Evolutionary conservation across 2,888 invertebrate species (phyloP).

Genomic region (Chesias legatella): DNA sequence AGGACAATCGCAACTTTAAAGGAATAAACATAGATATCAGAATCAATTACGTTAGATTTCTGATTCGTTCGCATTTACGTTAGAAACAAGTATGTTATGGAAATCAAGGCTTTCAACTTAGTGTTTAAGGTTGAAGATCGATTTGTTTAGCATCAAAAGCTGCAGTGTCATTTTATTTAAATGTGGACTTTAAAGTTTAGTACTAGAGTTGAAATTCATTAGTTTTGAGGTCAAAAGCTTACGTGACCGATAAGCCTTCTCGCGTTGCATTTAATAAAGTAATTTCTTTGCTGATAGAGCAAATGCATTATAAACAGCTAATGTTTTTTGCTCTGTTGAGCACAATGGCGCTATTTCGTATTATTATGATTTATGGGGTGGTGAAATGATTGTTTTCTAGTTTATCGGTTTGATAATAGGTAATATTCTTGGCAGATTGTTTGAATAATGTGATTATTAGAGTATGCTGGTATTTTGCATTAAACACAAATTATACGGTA

Average conservation of each 20-base stretch:
- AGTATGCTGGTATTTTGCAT: too few relatives aligned
- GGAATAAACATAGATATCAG: background rate
- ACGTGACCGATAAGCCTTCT: conserved; percentile 32
- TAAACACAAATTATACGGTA: too few relatives aligned
- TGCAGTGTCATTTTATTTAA: background rate
- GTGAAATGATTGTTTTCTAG: conserved; percentile 12
- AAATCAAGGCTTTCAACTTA: background rate
- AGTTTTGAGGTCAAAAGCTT: conserved; percentile 9
- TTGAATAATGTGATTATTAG: too few relatives aligned
- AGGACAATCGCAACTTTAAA: conserved; percentile 3
- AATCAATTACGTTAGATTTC: background rate
- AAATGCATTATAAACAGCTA: conserved; percentile 18
- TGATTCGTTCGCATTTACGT: too few relatives aligned
- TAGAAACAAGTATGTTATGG: too few relatives aligned
- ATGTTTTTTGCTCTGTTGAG: conserved; percentile 23
- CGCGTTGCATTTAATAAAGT: conserved; percentile 31
- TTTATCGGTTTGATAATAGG: conserved; percentile 8
- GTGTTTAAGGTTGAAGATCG: background rate
- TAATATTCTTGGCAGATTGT: too few relatives aligned
- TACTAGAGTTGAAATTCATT: conserved; percentile 9
- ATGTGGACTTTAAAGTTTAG: background rate
- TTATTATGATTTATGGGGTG: conserved; percentile 23
- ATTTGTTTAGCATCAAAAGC: conserved; percentile 3
- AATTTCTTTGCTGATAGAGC: conserved; percentile 27
- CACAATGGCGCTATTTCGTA: conserved; percentile 21